Base-by-base conservation (phyloP, 2,797 vertebrate species). In the Malurus leucopterus region DNA sequence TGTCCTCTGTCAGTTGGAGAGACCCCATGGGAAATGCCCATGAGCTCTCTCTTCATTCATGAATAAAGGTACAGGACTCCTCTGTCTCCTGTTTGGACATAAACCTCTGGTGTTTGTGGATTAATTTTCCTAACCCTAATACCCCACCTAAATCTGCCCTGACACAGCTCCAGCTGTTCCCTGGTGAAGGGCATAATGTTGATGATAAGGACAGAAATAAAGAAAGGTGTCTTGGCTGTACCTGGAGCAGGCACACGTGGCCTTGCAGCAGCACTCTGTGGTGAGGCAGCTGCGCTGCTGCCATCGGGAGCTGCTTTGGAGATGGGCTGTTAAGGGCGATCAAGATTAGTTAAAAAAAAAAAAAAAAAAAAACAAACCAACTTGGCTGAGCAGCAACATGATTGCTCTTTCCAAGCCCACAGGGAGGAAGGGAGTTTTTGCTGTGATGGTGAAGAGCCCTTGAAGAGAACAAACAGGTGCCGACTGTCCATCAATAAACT, bases 131-230 rank as follows among this genome's bases (percentile, higher is more conserved):
- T 36, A 36, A 36, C 20, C 24, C 11, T 7, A 0, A n/a, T 0
- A 1, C 8, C 41, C 49, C 54, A 0, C 15, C 57, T 43, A 0
- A 41, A 0, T 15, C 49, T 41, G 0, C 44, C 57, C 43, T 77
- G 43, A 0, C 50, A 1, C 76, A 67, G 36, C 43, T 23, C 0
- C 21, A n/a, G 64, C 13, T 36, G 0, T 50, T 24, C 36, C 22
- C 11, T 43, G 10, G 32, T 43, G 13, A 50, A 44, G 57, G 18
- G 53, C 54, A 20, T 13, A 9, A 64, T 11, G 36, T 36, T 64
- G 50, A 46, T 9, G 14, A 24, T 19, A 9, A 0, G 14, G 44
- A 17, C 20, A 63, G 49, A n/a, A 38, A 51, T 41, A 44, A 34
- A 59, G 36, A 53, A 26, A 30, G 4, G 22, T 49, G 68, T 5